phyloP scores from a whole-genome alignment of 2,113 vertebrate genomes.

The Calonectris borealis region DNA sequence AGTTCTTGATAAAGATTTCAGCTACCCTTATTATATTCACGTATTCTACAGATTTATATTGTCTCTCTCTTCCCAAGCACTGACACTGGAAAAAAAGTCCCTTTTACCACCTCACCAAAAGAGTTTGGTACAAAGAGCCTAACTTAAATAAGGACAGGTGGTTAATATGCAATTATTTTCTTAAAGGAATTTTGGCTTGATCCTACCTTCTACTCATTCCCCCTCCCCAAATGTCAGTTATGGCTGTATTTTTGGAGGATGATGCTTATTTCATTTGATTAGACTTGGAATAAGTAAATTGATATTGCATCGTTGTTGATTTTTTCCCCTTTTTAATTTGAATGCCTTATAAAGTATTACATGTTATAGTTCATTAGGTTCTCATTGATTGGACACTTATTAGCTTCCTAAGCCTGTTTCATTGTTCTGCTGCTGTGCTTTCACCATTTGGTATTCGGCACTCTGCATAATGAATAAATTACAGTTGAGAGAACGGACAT shows the following conservation, averaged over 20 bases:
- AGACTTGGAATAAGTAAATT: background rate
- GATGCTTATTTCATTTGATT: background rate
- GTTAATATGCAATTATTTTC: background rate
- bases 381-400: conserved; percentile 33
- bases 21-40: background rate
- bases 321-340: conserved; percentile 5
- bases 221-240: background rate
- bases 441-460: conserved; percentile 52
- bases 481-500: conserved; percentile 58
- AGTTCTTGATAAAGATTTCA: background rate
- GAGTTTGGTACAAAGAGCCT: background rate
- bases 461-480: conserved; percentile 68
- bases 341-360: conserved; percentile 32
- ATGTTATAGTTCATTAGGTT: conserved; percentile 32
- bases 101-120: background rate
- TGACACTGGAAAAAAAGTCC: background rate
- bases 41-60: background rate
- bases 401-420: conserved; percentile 17
- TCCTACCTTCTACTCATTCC: background rate
- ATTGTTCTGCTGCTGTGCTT: conserved; percentile 54
- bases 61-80: background rate
- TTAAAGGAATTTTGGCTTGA: conserved; percentile 4
- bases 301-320: background rate
- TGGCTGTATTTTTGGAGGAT: background rate
- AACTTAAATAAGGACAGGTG: background rate